Evolutionary conservation across 2,888 invertebrate genomes (phyloP), one percentile per base, ranked within the genome.

Genomic region (Baccha elongata): DNA sequence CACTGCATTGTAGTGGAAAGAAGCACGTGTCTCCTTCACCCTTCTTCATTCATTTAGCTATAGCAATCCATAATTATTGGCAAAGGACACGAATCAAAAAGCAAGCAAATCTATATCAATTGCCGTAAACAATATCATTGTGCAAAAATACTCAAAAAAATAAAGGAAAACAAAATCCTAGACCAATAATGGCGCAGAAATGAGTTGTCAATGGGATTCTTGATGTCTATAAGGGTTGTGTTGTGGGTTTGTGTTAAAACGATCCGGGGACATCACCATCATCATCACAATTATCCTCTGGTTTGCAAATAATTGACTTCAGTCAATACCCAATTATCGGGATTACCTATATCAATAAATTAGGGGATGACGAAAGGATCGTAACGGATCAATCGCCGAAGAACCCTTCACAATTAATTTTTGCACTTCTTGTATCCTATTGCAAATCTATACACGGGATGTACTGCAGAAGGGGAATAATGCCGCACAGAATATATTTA

Each of bases 281-380:
- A 44, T 50, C 64, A 53, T 65, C 46, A 68, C 37, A 50, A 78
- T 73, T 68, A 78, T 83, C 64, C 64, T 58, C 58, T 73, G 62
- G 68, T 68, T 83, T 78, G 83, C 83, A 78, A 83, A 83, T 83
- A 83, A 83, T 83, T 83, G 83, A 78, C 83, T 83, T 78, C 42
- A 37, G 68, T 78, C 83, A 64, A 83, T 83, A 83, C 73, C 83
- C 83, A 83, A 83, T 83, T 83, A 83, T 83, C 78, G 52, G 83
- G 44, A 83, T 83, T 78, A 83, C 72, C 60, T 50, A 73, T 73
- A 78, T 83, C 83, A 78, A 83, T 83, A 73, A 78, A 62, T 75
- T 69, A 80, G 83, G 75, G 83, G 73, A 75, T 50, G 76, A 60
- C 17, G 44, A 42, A 50, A 26, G 29, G 21, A 58, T 48, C 21